phyloP scores from a whole-genome alignment of 37 sponge, comb jelly and placozoan species.

The Oscarella lobularis region DNA sequence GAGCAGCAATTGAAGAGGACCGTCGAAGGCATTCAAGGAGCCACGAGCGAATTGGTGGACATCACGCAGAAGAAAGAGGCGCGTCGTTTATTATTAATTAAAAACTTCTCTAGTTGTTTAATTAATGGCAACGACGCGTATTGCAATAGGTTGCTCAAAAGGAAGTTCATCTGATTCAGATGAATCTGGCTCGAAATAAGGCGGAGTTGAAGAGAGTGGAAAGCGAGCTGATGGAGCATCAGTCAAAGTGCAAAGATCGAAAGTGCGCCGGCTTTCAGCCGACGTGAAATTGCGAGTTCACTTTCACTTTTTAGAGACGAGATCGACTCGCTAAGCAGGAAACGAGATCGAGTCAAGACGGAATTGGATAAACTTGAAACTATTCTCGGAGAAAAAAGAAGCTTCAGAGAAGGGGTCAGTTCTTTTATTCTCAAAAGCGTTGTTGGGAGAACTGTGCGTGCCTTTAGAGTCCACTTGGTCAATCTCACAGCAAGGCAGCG shows the following conservation, averaged over 20 bases:
- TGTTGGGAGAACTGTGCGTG: too few relatives aligned
- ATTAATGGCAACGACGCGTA: background rate
- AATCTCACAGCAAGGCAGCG: background rate
- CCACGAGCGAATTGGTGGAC: background rate
- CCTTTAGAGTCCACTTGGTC: background rate
- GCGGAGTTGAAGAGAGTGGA: background rate
- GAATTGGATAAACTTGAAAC: background rate
- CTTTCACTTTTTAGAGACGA: background rate
- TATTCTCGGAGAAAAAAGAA: background rate
- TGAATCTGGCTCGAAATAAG: background rate
- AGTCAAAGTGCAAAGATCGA: background rate
- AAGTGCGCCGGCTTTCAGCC: background rate
- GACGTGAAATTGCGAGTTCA: background rate
- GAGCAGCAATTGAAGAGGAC: background rate
- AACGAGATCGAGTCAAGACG: background rate
- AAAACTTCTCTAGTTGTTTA: background rate
- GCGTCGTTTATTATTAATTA: background rate
- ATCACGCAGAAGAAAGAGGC: background rate
- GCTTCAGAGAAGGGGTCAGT: background rate
- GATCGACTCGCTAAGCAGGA: background rate
- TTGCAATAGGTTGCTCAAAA: background rate
- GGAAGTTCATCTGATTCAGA: background rate
- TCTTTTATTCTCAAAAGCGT: background rate
- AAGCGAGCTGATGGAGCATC: background rate
- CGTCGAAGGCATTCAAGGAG: background rate